phyloP scores from a whole-genome alignment of 2,113 vertebrate species.

The Sphaerodactylus townsendi region DNA sequence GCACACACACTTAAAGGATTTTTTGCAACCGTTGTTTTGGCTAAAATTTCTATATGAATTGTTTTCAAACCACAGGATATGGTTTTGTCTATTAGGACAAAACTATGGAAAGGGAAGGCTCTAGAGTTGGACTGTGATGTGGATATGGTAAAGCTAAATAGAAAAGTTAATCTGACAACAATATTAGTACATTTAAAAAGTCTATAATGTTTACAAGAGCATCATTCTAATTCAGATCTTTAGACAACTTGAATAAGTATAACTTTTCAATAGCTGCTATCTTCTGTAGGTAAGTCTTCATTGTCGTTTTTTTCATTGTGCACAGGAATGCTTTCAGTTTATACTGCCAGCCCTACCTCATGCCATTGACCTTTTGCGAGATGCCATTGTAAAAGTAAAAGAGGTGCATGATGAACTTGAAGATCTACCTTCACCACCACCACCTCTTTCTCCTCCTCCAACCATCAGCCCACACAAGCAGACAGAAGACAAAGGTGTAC shows the following conservation, averaged over 20 bases:
- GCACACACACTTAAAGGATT: no score
- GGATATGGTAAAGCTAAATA: neutral
- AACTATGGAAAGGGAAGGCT: conserved; percentile 3
- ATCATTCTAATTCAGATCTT: conserved; percentile 16
- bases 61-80: neutral
- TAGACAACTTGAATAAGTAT: neutral
- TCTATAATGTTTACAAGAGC: conserved; percentile 14
- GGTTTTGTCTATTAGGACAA: neutral
- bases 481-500: conserved; percentile 97
- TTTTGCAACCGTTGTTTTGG: neutral
- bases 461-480: conserved; percentile 92
- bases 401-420: conserved; percentile 94
- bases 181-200: neutral
- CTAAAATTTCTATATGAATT: accelerated
- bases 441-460: conserved; percentile 89
- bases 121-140: conserved; percentile 12
- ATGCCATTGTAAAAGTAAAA: conserved; percentile 94
- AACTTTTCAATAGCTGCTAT: conserved; percentile 5
- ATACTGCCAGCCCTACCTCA: conserved; percentile 98
- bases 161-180: neutral
- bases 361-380: conserved; percentile 95
- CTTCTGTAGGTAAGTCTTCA: conserved; percentile 46
- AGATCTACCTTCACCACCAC: conserved; percentile 94
- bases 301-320: conserved; percentile 53
- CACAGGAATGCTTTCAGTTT: conserved; percentile 99